A percentile compares a stretch with the other conserved stretches of the same genome.
Evolutionary conservation across 2,888 invertebrate genomes (phyloP).

Genomic region (Drosophila neonasuta): DNA sequence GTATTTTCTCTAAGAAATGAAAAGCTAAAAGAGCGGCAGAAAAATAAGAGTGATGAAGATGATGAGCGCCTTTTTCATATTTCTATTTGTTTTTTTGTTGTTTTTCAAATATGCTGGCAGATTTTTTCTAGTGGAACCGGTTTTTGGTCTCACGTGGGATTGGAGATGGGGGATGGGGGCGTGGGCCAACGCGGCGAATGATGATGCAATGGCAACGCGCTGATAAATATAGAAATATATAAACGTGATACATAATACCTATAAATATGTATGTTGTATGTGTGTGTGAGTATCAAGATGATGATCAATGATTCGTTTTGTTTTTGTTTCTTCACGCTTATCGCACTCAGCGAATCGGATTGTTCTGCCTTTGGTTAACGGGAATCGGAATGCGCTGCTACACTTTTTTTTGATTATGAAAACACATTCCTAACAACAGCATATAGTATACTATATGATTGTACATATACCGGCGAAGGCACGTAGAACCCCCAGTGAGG

Average conservation of each 20-base stretch:
- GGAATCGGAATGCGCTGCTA: slow-evolving; percentile 5
- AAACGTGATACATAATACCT: slow-evolving; percentile 14
- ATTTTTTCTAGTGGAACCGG: slow-evolving; percentile 34
- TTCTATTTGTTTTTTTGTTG: neutral
- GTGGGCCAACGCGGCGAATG: slow-evolving; percentile 51
- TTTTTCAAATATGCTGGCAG: slow-evolving; percentile 15
- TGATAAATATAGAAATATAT: slow-evolving; percentile 68
- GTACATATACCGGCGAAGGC: no score
- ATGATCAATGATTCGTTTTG: slow-evolving; percentile 35
- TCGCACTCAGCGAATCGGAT: slow-evolving; percentile 26
- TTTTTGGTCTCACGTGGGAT: slow-evolving; percentile 22
- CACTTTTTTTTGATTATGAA: slow-evolving; percentile 16
- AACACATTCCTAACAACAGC: slow-evolving; percentile 6
- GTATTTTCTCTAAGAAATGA: slow-evolving; percentile 8
- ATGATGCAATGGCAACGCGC: slow-evolving; percentile 64
- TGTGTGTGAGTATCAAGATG: neutral
- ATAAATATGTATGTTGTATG: slow-evolving; percentile 2
- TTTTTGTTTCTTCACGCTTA: slow-evolving; percentile 42
- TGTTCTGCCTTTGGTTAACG: slow-evolving; percentile 14
- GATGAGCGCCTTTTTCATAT: neutral
- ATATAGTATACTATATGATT: neutral
- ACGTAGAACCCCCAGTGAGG: neutral
- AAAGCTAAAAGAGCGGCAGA: slow-evolving; percentile 1
- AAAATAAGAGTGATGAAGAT: slow-evolving; percentile 5
- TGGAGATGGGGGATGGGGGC: slow-evolving; percentile 19